Conservation (phyloP, 2,113 vertebrate genomes). For the Vidua chalybeata region DNA sequence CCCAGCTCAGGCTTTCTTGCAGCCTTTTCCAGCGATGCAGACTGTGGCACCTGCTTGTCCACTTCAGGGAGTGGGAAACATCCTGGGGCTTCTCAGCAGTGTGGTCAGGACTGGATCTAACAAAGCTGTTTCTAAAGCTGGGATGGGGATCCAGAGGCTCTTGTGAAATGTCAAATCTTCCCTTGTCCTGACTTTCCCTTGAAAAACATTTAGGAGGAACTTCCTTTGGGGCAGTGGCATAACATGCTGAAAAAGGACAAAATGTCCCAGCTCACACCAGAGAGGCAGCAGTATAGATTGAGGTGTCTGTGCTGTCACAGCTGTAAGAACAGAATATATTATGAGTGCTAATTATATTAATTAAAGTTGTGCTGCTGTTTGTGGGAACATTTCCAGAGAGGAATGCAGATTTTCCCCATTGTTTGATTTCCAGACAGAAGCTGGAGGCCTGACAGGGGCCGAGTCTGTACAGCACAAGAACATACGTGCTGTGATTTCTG, state of each 20-base stretch:
- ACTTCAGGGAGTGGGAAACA: not conserved
- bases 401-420: slow-evolving; percentile 44
- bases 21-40: not conserved
- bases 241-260: not conserved
- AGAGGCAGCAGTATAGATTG: not conserved
- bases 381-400: not conserved
- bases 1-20: not conserved
- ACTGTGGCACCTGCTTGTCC: not conserved
- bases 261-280: not conserved
- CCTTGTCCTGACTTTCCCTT: not conserved
- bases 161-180: not conserved
- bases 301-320: slow-evolving; percentile 5
- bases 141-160: not conserved
- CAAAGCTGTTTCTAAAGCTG: not conserved
- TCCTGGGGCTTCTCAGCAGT: not conserved
- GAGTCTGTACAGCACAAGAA: not conserved
- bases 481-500: not conserved
- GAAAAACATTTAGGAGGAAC: not conserved
- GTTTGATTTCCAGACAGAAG: slow-evolving; percentile 4
- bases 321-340: slow-evolving; percentile 31
- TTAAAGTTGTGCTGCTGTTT: slow-evolving; percentile 39
- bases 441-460: not conserved
- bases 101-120: not conserved
- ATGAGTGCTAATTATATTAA: slow-evolving; percentile 50
- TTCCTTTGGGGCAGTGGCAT: not conserved